Base-by-base conservation (phyloP, 2,888 invertebrate species). In the Eremobia ochroleuca region DNA sequence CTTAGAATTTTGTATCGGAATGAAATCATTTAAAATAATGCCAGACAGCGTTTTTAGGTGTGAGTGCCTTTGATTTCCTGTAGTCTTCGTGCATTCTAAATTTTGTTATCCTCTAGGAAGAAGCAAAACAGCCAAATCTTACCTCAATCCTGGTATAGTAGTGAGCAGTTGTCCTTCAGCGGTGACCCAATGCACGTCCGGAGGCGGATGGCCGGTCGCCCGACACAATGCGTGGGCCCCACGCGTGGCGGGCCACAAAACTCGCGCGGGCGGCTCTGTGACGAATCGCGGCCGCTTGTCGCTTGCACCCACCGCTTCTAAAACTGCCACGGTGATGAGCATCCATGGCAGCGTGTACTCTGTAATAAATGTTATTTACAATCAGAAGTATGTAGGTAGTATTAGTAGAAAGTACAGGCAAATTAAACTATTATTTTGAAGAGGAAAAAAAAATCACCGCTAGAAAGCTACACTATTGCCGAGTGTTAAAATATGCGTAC, bases 61-160 rank as follows among this genome's bases (percentile, higher is more conserved):
- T 25, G 31, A 9, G 3, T 31, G 9, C 4, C 6, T 15, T n/a
- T 77, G 5, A 31, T n/a, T 59, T 18, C 8, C 0, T n/a, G 1
- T 40, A 21, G 43, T 43, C 4, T 21, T n/a, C 15, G 28, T 55
- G 15, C 4, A 9, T 40, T 43, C 28, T 21, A 37, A 0, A 40
- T 28, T 6, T 37, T 40, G 25, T 13, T 11, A 6, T 18, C 4
- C 6, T 37, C 25, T 9, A 9, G 2, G 13, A 34, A 34, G 25
- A 70, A 58, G 6, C 40, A 18, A 37, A 43, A 15, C 3, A 43
- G 4, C 18, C 0, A 18, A 68, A 28, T 37, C 87, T 84, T 86
- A 96, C 97, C 96, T 94, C 40, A 97, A 87, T 15, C 97, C 96
- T 0, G 97, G 96, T 91, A 97, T 96, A 21, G 97, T 96, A 0